Base-by-base conservation (phyloP, 2,797 vertebrate species). In the Chelon labrosus region DNA sequence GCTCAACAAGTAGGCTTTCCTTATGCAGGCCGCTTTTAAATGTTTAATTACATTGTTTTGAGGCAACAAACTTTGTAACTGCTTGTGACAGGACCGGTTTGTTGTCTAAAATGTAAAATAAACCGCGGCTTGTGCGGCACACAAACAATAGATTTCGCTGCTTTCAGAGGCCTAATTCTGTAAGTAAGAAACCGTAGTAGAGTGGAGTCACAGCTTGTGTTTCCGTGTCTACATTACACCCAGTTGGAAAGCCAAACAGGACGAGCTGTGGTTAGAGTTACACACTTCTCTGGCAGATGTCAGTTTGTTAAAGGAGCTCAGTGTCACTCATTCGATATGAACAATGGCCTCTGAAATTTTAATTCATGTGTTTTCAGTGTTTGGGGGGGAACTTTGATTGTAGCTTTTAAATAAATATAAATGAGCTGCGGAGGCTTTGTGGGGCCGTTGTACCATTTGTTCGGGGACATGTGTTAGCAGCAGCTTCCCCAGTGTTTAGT, bases 1-100 rank as follows among this genome's bases (percentile, higher is more conserved):
- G 93, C 88, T 91, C 88, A 91, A 86, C 85, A 90, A 92, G 88
- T 89, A 89, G 90, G 85, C 88, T 91, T 94, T 92, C 90, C 91
- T 94, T 87, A 87, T 89, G 88, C 86, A 89, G 84, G 85, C 85
- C 57, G 37, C 66, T 67, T 85, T 75, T 95, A 94, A 95, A 95
- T 95, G 89, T 95, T 95, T 95, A 93, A 95, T 94, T 84, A 85
- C 88, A 83, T 87, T 90, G 90, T 93, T 94, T 93, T 90, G 77
- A 91, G 90, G 85, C 82, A 89, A 89, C 88, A 89, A 89, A 90
- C 84, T 87, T 85, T 77, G 78, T 90, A 92, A 92, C 86, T 73
- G 88, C 82, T 88, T 79, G 83, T 86, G 83, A 86, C 79, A 62
- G 75, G 69, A 20, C 3, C n/a, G 35, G 78, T 80, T 78, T 89